These are phyloP conservation scores for Andrena trimmerana DNA, from an alignment of 2,888 invertebrate species.

Conservation along the genomic window DNA sequence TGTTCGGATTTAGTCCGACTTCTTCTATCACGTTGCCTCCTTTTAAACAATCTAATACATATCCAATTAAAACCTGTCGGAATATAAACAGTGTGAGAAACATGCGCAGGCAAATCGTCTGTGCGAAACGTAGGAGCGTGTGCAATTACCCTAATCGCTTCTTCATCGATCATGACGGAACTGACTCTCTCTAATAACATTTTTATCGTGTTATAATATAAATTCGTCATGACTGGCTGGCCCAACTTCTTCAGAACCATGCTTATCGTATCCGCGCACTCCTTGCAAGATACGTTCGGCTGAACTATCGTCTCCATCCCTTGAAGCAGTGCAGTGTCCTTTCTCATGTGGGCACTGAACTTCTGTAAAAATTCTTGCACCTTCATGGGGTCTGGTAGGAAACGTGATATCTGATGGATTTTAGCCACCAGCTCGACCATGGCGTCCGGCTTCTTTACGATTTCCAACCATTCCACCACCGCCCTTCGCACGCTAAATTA, in stretches of 20 bases:
- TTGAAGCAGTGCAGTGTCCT: conserved; percentile 89
- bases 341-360: conserved; percentile 92
- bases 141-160: conserved; percentile 90
- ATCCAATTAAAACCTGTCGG: conserved; percentile 86
- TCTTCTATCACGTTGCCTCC: conserved; percentile 90
- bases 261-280: conserved; percentile 96
- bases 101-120: not conserved
- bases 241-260: conserved; percentile 95
- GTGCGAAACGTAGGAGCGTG: not conserved
- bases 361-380: conserved; percentile 94
- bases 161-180: conserved; percentile 97
- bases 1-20: conserved; percentile 92
- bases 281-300: conserved; percentile 96
- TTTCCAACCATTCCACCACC: conserved; percentile 94
- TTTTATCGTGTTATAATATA: conserved; percentile 98
- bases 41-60: conserved; percentile 89
- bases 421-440: conserved; percentile 90
- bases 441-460: conserved; percentile 90
- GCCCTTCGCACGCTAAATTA: conserved; percentile 89
- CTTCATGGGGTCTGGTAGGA: conserved; percentile 96
- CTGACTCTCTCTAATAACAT: conserved; percentile 97
- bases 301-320: conserved; percentile 95
- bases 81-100: conserved; percentile 14
- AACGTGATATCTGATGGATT: conserved; percentile 89
- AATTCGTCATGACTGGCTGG: conserved; percentile 96